phyloP scores from a whole-genome alignment of 2,113 vertebrate genomes.

The Phasianus colchicus region DNA sequence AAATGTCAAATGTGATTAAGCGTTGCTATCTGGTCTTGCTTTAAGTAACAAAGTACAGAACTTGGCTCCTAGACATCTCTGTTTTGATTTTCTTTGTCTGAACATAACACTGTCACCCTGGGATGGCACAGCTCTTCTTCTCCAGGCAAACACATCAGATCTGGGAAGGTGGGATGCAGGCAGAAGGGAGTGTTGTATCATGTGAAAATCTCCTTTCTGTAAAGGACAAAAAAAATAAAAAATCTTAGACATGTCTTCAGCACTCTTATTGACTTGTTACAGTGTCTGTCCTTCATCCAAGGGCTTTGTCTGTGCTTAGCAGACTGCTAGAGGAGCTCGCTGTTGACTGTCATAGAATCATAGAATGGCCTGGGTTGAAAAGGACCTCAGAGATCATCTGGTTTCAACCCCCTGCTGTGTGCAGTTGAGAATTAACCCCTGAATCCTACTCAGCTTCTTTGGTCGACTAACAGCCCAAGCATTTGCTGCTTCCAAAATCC shows the following conservation, averaged over 20 bases:
- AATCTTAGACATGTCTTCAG: neutral
- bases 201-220: neutral
- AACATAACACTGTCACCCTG: neutral
- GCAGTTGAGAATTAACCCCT: neutral
- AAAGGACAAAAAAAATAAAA: neutral
- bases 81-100: neutral
- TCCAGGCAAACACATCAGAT: neutral
- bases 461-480: too few species aligned
- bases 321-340: neutral
- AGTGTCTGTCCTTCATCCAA: neutral
- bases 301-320: neutral
- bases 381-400: too few species aligned
- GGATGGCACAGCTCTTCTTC: neutral
- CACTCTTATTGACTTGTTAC: neutral
- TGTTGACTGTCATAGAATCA: too few species aligned
- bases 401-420: too few species aligned
- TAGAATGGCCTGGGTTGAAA: too few species aligned
- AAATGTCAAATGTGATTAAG: slow-evolving; percentile 72
- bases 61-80: neutral
- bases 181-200: neutral
- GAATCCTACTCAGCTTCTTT: neutral
- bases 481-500: neutral
- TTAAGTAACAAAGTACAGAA: slow-evolving; percentile 19
- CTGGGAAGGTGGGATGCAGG: neutral
- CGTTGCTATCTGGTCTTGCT: neutral